These are phyloP conservation scores for Tachina fera DNA, from an alignment of 2,888 invertebrate species.

Conservation along the genomic window DNA sequence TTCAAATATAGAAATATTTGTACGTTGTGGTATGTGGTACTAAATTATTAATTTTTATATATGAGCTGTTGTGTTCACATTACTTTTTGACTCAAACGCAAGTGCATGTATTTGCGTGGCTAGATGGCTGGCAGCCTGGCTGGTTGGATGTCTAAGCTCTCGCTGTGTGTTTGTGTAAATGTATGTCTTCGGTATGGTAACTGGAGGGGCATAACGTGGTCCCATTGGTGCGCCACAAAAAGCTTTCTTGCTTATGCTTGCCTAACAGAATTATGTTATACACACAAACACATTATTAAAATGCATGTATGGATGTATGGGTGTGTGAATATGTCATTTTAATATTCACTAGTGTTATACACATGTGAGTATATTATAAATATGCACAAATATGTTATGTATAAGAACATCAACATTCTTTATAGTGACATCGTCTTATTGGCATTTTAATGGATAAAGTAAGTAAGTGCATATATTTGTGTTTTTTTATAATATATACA, in stretches of 20 bases:
- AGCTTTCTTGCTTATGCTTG: slow-evolving; percentile 81
- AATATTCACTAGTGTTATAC: slow-evolving; percentile 42
- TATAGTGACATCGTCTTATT: slow-evolving; percentile 42
- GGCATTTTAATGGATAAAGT: slow-evolving; percentile 45
- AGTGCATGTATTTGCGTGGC: slow-evolving; percentile 55
- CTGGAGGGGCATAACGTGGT: slow-evolving; percentile 83
- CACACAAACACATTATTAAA: neutral
- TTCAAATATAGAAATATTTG: neutral
- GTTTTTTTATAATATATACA: slow-evolving; percentile 33
- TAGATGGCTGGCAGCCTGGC: slow-evolving; percentile 46
- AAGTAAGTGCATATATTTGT: slow-evolving; percentile 47
- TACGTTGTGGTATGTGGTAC: slow-evolving; percentile 15
- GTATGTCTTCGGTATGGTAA: slow-evolving; percentile 66
- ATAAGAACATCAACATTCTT: slow-evolving; percentile 15
- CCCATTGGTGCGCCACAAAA: slow-evolving; percentile 84
- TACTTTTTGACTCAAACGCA: slow-evolving; percentile 67
- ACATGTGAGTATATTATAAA: neutral
- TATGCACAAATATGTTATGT: neutral
- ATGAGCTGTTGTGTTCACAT: slow-evolving; percentile 19
- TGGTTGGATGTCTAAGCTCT: slow-evolving; percentile 52
- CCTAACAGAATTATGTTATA: slow-evolving; percentile 56
- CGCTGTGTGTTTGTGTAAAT: slow-evolving; percentile 46
- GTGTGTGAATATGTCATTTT: slow-evolving; percentile 46
- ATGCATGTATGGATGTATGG: neutral
- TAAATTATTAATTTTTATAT: neutral